Conservation (phyloP, 2,797 vertebrate genomes). For the Argya squamiceps region DNA sequence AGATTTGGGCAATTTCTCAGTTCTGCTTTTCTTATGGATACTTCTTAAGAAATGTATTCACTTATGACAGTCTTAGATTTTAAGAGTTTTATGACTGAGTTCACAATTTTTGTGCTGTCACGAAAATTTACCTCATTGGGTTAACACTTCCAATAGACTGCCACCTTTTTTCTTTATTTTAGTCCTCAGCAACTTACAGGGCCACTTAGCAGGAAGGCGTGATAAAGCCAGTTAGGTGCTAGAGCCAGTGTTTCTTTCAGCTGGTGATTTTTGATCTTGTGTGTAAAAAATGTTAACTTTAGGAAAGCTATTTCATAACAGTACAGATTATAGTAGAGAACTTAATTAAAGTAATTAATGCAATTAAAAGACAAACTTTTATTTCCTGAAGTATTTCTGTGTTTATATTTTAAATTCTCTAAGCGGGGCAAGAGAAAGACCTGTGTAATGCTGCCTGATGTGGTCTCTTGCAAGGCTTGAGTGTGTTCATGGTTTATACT, state of each 20-base stretch:
- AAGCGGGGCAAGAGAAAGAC: background rate
- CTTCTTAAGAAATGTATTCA: background rate
- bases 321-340: background rate
- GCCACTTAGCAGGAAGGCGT: rapidly evolving
- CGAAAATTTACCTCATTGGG: background rate
- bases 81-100: background rate
- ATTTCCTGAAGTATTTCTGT: background rate
- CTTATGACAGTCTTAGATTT: background rate
- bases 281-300: background rate
- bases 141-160: background rate
- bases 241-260: background rate
- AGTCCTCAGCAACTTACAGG: background rate
- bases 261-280: background rate
- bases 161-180: background rate
- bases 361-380: background rate
- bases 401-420: background rate
- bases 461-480: background rate
- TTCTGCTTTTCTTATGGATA: background rate
- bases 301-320: background rate
- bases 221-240: background rate
- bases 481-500: background rate
- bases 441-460: background rate
- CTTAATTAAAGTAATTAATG: background rate
- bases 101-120: background rate
- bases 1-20: background rate